A percentile compares a stretch with the other conserved stretches of the same genome.
These are phyloP conservation scores for Pristionchus arcanus DNA, from an alignment of 2,888 invertebrate species.

Conservation along the genomic window DNA sequence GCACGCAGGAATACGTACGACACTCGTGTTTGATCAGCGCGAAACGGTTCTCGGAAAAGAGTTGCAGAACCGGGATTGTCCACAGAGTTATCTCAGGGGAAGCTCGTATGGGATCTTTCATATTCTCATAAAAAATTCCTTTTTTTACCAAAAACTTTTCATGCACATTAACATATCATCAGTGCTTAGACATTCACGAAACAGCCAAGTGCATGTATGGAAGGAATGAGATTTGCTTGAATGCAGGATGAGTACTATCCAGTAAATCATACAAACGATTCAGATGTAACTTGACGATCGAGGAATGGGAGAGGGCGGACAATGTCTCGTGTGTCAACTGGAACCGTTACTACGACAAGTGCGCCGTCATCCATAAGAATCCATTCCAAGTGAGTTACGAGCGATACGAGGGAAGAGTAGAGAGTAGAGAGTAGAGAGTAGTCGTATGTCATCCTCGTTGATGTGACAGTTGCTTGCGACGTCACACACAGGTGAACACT, in stretches of 20 bases:
- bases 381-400: conserved; percentile 85
- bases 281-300: conserved; percentile 77
- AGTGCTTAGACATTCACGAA: no score
- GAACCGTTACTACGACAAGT: conserved; percentile 98
- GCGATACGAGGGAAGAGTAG: not conserved
- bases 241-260: no score
- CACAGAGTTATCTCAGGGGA: conserved; percentile 60
- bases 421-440: not conserved
- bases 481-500: conserved; percentile 12
- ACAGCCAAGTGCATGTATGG: not conserved
- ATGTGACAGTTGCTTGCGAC: not conserved
- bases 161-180: no score
- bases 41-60: conserved; percentile 3
- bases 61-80: not conserved
- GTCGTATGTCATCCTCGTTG: not conserved
- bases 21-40: conserved; percentile 14
- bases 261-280: not conserved
- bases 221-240: not conserved
- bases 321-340: conserved; percentile 92
- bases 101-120: conserved; percentile 82
- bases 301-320: conserved; percentile 72
- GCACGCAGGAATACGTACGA: not conserved
- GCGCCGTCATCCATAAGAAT: conserved; percentile 92
- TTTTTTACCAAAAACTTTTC: no score
- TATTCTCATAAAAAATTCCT: not conserved